phyloP scores from a whole-genome alignment of 2,797 vertebrate species.

The Cyprinella venusta region DNA sequence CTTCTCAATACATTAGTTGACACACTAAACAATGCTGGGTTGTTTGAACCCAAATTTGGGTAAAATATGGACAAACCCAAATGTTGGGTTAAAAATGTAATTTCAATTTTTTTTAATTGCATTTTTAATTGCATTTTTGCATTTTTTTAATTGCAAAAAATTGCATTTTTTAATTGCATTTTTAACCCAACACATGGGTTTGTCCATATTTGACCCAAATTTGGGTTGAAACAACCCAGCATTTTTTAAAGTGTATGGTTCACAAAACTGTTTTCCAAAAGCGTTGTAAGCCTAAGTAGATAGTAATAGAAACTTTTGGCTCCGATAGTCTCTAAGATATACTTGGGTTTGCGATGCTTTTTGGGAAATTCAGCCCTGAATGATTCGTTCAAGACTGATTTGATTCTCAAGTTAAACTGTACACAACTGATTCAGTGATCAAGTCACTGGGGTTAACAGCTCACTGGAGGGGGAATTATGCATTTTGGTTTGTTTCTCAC shows the following conservation, averaged over 20 bases:
- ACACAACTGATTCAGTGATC: not conserved
- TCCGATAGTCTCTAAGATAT: not conserved
- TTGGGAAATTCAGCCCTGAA: not conserved
- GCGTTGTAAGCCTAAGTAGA: not conserved
- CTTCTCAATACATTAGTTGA: not conserved
- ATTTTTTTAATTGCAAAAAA: too few species aligned
- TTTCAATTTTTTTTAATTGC: too few species aligned
- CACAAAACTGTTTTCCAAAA: not conserved
- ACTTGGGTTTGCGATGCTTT: not conserved
- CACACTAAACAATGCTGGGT: too few species aligned
- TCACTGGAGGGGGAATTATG: not conserved
- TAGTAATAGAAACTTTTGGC: not conserved
- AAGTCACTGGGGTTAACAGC: not conserved
- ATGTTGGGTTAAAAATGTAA: too few species aligned
- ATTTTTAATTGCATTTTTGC: too few species aligned
- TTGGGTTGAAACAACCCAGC: too few species aligned
- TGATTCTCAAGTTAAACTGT: not conserved
- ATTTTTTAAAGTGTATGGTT: not conserved
- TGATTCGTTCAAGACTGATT: not conserved
- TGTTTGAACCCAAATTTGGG: too few species aligned
- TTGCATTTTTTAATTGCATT: too few species aligned
- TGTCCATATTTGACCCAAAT: too few species aligned
- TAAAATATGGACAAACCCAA: too few species aligned
- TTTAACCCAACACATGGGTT: too few species aligned
- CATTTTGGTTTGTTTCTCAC: not conserved